Conservation (phyloP, 1,140 invertebrate species). For the Bombus soroeensis region DNA sequence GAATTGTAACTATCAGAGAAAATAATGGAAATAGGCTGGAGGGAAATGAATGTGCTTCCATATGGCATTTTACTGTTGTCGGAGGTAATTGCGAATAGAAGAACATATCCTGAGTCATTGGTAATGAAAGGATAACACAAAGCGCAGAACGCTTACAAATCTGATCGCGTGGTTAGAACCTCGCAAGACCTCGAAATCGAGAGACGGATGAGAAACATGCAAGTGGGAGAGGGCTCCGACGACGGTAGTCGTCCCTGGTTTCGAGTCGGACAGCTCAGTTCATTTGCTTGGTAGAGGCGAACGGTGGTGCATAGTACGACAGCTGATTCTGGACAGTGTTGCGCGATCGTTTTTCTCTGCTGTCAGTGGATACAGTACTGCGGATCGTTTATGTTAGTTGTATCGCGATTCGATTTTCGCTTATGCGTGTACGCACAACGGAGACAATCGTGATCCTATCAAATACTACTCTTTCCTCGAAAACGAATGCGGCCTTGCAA, state of each 20-base stretch:
- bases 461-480: background rate
- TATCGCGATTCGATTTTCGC: background rate
- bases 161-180: background rate
- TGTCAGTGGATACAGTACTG: conserved; percentile 44
- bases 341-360: conserved; percentile 44
- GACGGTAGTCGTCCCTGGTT: conserved; percentile 41
- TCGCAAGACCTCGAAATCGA: background rate
- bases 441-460: background rate
- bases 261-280: conserved; percentile 53
- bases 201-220: background rate
- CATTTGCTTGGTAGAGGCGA: conserved; percentile 58
- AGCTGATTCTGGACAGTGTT: conserved; percentile 67
- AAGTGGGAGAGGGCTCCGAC: conserved; percentile 14
- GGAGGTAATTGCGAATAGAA: background rate
- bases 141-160: background rate
- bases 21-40: background rate
- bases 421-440: background rate
- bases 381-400: conserved; percentile 33
- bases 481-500: conserved; percentile 37
- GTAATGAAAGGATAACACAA: background rate
- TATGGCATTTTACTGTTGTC: background rate
- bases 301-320: conserved; percentile 60
- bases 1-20: too few species aligned
- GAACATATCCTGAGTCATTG: conserved; percentile 11
- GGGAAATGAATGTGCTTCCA: background rate